Percentiles rank a stretch among this genome's conserved stretches.
Conservation (phyloP, 2,113 vertebrate genomes). For the Bubo blakistoni region DNA sequence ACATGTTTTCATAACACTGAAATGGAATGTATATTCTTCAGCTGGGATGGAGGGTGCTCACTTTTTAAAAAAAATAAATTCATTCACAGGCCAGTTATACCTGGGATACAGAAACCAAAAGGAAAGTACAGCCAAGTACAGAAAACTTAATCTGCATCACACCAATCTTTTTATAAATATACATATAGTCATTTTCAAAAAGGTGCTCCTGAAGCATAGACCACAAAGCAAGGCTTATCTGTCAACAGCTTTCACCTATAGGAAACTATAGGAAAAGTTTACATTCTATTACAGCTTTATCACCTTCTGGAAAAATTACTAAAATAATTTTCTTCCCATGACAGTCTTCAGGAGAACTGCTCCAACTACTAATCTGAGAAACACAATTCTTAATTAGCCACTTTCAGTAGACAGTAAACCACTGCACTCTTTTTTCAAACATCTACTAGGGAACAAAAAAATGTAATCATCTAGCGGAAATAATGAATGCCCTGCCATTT, state of each 20-base stretch:
- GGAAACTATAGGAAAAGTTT: neutral
- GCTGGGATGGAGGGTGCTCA: neutral
- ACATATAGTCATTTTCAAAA: neutral
- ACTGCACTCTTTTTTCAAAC: neutral
- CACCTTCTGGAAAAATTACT: neutral
- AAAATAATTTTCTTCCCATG: neutral
- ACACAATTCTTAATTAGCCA: neutral
- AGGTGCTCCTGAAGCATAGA: neutral
- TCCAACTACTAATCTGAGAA: conserved; percentile 22
- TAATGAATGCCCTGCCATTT: neutral
- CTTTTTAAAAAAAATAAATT: neutral
- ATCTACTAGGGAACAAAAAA: neutral
- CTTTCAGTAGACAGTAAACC: neutral
- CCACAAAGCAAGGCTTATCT: neutral
- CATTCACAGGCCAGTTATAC: neutral
- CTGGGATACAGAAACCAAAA: neutral
- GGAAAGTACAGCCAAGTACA: neutral
- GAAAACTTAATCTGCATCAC: neutral
- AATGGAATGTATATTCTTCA: neutral
- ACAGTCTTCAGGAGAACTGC: neutral
- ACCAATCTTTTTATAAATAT: neutral
- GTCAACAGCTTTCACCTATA: neutral
- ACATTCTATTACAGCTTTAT: neutral
- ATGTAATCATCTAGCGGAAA: neutral
- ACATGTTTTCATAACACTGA: neutral